phyloP scores from a whole-genome alignment of 2,888 invertebrate species.

The Mantis religiosa region DNA sequence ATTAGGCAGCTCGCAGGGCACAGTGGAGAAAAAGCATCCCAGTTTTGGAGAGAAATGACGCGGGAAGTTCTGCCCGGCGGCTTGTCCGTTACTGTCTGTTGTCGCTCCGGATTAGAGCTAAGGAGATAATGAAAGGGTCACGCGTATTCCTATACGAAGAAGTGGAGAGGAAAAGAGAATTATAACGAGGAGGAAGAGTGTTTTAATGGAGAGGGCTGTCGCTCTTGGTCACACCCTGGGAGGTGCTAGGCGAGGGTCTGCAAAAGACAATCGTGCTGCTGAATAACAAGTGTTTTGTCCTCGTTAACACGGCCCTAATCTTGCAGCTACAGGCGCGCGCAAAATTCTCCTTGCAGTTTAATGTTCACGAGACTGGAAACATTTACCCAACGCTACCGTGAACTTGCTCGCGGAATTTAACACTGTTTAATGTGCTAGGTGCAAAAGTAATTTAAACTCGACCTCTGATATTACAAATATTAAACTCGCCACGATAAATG shows the following conservation, averaged over 20 bases:
- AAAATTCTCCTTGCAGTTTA: neutral
- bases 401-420: neutral
- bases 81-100: neutral
- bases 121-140: constrained; percentile 8
- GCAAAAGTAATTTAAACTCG: no score
- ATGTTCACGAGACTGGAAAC: neutral
- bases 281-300: neutral
- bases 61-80: neutral
- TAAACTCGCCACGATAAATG: no score
- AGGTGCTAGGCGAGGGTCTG: neutral
- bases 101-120: constrained; percentile 4
- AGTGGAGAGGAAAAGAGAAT: neutral
- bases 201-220: neutral
- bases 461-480: no score
- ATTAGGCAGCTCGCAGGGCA: neutral
- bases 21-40: neutral
- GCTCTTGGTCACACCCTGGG: neutral
- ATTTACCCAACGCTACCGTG: neutral
- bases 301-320: neutral
- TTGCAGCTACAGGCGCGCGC: neutral
- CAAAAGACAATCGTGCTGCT: neutral
- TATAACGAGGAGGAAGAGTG: neutral
- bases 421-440: neutral
- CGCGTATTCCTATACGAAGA: neutral
- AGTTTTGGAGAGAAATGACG: constrained; percentile 6